phyloP scores from a whole-genome alignment of 23 tunicate species.

The Oikopleura albicans region DNA sequence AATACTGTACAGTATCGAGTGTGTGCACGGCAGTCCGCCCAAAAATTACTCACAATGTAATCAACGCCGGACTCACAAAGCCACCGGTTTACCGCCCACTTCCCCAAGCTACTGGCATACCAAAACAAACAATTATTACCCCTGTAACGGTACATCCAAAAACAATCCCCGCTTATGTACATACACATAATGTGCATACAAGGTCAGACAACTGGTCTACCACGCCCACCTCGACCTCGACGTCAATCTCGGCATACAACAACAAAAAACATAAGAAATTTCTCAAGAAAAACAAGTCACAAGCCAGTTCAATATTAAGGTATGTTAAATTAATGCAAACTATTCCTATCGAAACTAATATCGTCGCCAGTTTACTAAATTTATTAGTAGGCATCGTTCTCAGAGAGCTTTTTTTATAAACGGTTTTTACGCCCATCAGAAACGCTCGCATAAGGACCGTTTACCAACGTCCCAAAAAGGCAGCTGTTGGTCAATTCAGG shows the following conservation, averaged over 20 bases:
- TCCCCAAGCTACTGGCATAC: not conserved
- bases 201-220: constrained; percentile 14
- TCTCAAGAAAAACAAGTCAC: not conserved
- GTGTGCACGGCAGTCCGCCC: too few species aligned
- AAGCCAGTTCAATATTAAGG: not conserved
- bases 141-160: not conserved
- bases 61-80: not conserved
- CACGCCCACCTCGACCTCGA: constrained; percentile 16
- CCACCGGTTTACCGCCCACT: not conserved
- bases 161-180: not conserved
- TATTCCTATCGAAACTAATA: too few species aligned
- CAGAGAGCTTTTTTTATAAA: too few species aligned
- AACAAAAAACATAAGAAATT: not conserved
- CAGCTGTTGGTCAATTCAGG: too few species aligned
- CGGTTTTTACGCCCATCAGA: not conserved
- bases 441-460: not conserved
- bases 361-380: too few species aligned
- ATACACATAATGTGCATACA: not conserved
- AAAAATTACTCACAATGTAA: not conserved
- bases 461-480: too few species aligned
- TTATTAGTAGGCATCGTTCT: too few species aligned
- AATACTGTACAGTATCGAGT: not conserved
- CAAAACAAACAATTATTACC: not conserved
- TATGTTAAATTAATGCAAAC: too few species aligned
- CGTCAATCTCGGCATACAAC: not conserved